Percentiles rank a stretch among this genome's conserved stretches.
Evolutionary conservation across 2,113 vertebrate genomes (phyloP).

Genomic region (Gadus chalcogrammus): DNA sequence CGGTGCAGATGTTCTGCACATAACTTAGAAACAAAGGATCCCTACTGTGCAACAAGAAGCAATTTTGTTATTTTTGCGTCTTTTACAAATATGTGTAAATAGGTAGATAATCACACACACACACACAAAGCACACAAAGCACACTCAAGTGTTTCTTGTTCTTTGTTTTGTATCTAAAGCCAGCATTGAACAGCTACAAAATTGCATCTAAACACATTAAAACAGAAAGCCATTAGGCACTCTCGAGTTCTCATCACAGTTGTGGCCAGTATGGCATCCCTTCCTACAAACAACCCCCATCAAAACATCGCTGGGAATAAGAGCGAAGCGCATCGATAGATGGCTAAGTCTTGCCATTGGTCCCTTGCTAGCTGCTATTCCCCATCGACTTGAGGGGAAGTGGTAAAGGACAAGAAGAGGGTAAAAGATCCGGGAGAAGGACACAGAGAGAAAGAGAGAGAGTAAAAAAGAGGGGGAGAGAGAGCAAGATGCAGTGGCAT

Average conservation of each 20-base stretch:
- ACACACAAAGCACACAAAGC: too few species aligned
- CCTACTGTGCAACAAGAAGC: too few species aligned
- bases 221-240: conserved; percentile 33
- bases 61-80: too few species aligned
- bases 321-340: conserved; percentile 30
- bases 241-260: conserved; percentile 24
- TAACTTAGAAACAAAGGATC: too few species aligned
- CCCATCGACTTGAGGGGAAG: conserved; percentile 23
- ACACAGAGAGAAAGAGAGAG: conserved; percentile 17
- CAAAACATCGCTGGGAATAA: conserved; percentile 43
- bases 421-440: background rate
- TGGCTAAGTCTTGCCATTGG: conserved; percentile 47
- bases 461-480: background rate
- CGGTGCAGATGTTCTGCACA: too few species aligned
- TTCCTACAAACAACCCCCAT: conserved; percentile 31
- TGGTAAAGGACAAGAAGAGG: background rate
- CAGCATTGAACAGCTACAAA: background rate
- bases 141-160: background rate
- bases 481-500: background rate
- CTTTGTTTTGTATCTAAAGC: background rate
- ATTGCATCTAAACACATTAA: background rate
- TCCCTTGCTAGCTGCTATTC: conserved; percentile 55
- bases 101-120: too few species aligned
- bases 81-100: too few species aligned
- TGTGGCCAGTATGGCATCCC: conserved; percentile 23